Evolutionary conservation across 2,797 vertebrate species (phyloP).

Genomic region (Tiaroga cobitis): DNA sequence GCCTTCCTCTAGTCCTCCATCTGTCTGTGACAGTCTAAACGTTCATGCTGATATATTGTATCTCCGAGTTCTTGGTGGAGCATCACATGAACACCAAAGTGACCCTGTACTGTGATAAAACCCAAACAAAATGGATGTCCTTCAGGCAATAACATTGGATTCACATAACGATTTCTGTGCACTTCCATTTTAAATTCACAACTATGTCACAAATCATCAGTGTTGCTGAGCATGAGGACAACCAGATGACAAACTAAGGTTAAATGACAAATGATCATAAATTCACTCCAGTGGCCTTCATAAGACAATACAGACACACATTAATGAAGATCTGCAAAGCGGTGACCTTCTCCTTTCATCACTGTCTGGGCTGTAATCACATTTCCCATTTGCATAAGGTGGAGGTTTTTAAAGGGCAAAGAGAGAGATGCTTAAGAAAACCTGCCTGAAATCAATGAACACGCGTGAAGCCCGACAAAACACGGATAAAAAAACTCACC

Average conservation of each 20-base stretch:
- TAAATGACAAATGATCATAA: slow-evolving; percentile 41
- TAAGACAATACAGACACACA: slow-evolving; percentile 16
- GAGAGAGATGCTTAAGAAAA: slow-evolving; percentile 19
- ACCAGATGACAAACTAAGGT: slow-evolving; percentile 2
- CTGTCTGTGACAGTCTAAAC: slow-evolving; percentile 7
- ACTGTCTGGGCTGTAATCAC: slow-evolving; percentile 40
- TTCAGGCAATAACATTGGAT: slow-evolving; percentile 24
- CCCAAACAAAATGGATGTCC: slow-evolving; percentile 33
- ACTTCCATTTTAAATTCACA: neutral
- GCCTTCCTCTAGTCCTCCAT: slow-evolving; percentile 13
- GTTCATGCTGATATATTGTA: neutral
- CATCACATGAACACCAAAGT: slow-evolving; percentile 4
- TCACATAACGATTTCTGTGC: neutral
- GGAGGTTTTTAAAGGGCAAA: slow-evolving; percentile 26
- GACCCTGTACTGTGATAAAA: slow-evolving; percentile 38
- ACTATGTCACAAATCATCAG: neutral
- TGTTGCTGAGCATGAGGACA: neutral
- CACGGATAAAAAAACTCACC: neutral
- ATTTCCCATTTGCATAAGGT: slow-evolving; percentile 28
- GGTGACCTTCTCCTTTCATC: slow-evolving; percentile 41
- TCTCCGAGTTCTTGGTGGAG: slow-evolving; percentile 3
- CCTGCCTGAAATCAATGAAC: slow-evolving; percentile 41
- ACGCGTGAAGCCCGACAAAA: neutral
- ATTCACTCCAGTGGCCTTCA: slow-evolving; percentile 45
- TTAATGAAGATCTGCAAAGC: slow-evolving; percentile 40